Conservation (phyloP, 2,888 invertebrate genomes). For the Parnassius mnemosyne region DNA sequence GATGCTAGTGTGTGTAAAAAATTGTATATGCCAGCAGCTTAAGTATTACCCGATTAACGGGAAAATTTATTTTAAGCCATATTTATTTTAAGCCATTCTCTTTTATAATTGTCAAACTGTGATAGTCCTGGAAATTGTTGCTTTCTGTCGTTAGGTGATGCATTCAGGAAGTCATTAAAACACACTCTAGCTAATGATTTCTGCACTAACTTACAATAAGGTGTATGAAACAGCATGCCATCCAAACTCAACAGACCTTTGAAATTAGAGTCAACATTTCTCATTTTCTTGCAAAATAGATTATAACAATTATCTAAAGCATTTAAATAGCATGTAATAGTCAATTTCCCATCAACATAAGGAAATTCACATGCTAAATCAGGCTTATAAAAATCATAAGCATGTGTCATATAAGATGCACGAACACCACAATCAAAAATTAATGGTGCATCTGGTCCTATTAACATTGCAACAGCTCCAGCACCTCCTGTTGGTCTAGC, state of each 20-base stretch:
- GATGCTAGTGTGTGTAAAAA: too few species aligned
- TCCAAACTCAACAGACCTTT: constrained; percentile 86
- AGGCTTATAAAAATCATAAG: constrained; percentile 99
- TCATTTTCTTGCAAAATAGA: constrained; percentile 86
- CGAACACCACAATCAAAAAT: constrained; percentile 94
- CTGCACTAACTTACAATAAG: constrained; percentile 98
- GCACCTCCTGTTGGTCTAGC: constrained; percentile 99
- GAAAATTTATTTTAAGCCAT: too few species aligned
- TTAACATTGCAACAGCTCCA: constrained; percentile 97
- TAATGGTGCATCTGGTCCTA: constrained; percentile 96
- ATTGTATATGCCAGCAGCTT: too few species aligned
- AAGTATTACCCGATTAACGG: too few species aligned
- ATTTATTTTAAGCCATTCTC: too few species aligned
- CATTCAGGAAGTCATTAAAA: constrained; percentile 91
- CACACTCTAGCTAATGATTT: constrained; percentile 94
- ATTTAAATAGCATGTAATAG: constrained; percentile 95
- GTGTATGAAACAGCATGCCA: constrained; percentile 95
- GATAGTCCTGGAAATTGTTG: constrained; percentile 84
- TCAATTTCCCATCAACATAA: constrained; percentile 95
- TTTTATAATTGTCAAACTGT: constrained; percentile 83
- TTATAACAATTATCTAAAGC: constrained; percentile 97
- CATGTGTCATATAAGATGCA: constrained; percentile 94
- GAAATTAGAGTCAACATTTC: constrained; percentile 74
- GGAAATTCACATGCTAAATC: constrained; percentile 97
- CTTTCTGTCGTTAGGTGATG: constrained; percentile 76